Base-by-base conservation (phyloP, 2,797 vertebrate species). In the Syndactyla subalaris region DNA sequence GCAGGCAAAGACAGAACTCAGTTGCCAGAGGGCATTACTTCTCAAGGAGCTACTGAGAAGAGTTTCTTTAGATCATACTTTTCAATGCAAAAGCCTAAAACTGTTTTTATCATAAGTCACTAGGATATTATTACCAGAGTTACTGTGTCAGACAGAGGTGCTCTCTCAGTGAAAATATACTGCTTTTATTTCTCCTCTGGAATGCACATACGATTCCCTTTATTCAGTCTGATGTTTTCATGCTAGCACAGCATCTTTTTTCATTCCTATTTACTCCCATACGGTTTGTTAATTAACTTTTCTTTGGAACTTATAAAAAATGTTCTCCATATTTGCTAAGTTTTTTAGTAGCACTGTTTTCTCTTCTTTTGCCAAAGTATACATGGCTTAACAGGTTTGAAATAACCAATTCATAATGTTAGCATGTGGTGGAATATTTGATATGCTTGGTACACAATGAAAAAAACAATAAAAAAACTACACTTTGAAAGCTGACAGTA, bases 241-340 rank as follows among this genome's bases (percentile, higher is more conserved):
- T 63, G 59, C 83, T 63, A 88, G 29, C 38, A 39, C 73, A 95
- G 73, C 76, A 84, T 63, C 67, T 93, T 91, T 85, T 87, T 66
- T 65, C 48, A 76, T 76, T 88, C 9, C 29, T 92, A 9, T 94
- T 88, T 86, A 62, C 55, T 92, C 85, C 55, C 79, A 95, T 73
- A 88, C 57, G 79, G 38, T 86, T 92, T 89, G 48, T 81, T 93
- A 95, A 92, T 93, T 86, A 96, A 78, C 63, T 94, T 92, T 80
- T 83, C 61, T 74, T 86, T 3, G 6, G 49, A 92, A 73, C 14
- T 66, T 75, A 70, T 32, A 49, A 91, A 92, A 93, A 91, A 78
- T 30, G 10, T 75, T 94, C 51, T 79, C 48, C 55, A 13, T 76
- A 66, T 86, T 89, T 74, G 26, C 87, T 43, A 48, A 88, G 55